phyloP scores from a whole-genome alignment of 2,797 vertebrate genomes.

The Microctenopoma stevenorrisi region DNA sequence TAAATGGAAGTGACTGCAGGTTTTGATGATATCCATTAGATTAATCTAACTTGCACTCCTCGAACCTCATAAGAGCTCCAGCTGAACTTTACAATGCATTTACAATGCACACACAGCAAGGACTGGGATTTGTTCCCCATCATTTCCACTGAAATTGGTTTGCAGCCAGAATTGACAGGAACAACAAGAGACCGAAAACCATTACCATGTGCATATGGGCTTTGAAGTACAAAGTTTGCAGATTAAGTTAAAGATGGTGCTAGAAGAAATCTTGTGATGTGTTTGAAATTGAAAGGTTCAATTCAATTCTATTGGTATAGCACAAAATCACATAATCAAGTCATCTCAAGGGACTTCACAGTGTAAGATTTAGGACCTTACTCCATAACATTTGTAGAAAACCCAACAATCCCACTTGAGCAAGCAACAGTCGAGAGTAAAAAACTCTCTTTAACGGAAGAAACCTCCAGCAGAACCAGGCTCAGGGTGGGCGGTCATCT shows the following conservation, averaged over 20 bases:
- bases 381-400: no score
- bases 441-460: no score
- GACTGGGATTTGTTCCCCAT: background rate
- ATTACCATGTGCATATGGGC: no score
- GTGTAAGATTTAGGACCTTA: no score
- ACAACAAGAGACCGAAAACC: background rate
- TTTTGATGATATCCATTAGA: background rate
- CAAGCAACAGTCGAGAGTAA: no score
- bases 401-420: no score
- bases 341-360: no score
- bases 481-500: no score
- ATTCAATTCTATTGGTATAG: no score
- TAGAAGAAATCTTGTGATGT: background rate
- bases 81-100: background rate
- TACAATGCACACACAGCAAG: background rate
- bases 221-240: background rate
- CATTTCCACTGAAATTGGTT: background rate
- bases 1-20: background rate
- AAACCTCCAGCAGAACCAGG: no score
- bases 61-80: background rate
- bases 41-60: background rate
- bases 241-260: background rate
- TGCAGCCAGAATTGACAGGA: background rate
- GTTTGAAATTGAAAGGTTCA: background rate
- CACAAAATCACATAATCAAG: no score